A percentile compares a stretch with the other conserved stretches of the same genome.
Evolutionary conservation across 2,888 invertebrate species (phyloP).

Genomic region (Phymatocera aterrima): DNA sequence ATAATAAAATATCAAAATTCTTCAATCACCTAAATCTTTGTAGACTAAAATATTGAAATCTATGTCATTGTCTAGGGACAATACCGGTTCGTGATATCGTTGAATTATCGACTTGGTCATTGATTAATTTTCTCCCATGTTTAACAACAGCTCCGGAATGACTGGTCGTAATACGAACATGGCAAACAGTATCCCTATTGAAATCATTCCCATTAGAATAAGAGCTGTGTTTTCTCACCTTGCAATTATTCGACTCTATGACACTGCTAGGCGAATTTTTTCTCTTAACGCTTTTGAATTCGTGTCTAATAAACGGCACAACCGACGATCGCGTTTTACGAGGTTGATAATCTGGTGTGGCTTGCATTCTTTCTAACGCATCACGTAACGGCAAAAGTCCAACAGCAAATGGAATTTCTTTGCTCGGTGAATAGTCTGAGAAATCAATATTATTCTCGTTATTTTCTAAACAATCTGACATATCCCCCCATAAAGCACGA

Average conservation of each 20-base stretch:
- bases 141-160: slow-evolving; percentile 56
- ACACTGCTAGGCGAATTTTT: slow-evolving; percentile 48
- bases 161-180: slow-evolving; percentile 68
- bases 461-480: slow-evolving; percentile 67
- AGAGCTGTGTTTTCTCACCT: slow-evolving; percentile 44
- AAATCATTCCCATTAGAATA: slow-evolving; percentile 49
- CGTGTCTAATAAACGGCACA: slow-evolving; percentile 61
- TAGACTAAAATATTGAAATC: slow-evolving; percentile 38
- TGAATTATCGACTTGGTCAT: slow-evolving; percentile 49
- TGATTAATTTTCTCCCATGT: slow-evolving; percentile 54
- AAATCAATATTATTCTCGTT: slow-evolving; percentile 54
- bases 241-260: slow-evolving; percentile 29
- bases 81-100: slow-evolving; percentile 50
- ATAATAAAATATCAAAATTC: slow-evolving; percentile 3
- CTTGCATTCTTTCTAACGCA: slow-evolving; percentile 73
- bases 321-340: slow-evolving; percentile 73
- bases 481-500: slow-evolving; percentile 72
- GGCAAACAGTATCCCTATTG: slow-evolving; percentile 67
- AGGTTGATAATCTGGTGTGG: slow-evolving; percentile 73
- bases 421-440: slow-evolving; percentile 65
- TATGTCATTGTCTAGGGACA: slow-evolving; percentile 55
- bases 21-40: slow-evolving; percentile 41
- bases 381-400: slow-evolving; percentile 72
- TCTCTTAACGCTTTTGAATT: slow-evolving; percentile 56
- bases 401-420: slow-evolving; percentile 73